A percentile compares a stretch with the other conserved stretches of the same genome.
These are phyloP conservation scores for Oryzias woworae DNA, from an alignment of 2,113 vertebrate genomes.

Conservation along the genomic window DNA sequence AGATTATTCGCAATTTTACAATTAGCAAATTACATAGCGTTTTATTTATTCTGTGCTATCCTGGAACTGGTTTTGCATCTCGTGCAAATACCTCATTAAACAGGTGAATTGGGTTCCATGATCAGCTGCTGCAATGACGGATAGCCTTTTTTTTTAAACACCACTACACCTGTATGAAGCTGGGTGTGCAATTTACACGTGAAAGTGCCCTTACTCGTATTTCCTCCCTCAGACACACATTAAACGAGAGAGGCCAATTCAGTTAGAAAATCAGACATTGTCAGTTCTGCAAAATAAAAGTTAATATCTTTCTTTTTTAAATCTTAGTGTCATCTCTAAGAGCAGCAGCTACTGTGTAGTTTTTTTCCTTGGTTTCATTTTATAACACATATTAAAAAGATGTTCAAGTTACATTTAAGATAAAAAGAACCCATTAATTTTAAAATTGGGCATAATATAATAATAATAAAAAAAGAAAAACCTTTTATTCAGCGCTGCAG, in stretches of 20 bases:
- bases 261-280: constrained; percentile 23
- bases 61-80: constrained; percentile 40
- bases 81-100: constrained; percentile 68
- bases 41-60: constrained; percentile 51
- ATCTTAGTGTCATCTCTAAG: neutral
- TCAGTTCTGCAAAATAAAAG: constrained; percentile 32
- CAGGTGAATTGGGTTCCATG: constrained; percentile 64
- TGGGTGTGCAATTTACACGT: neutral
- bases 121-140: constrained; percentile 47
- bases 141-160: constrained; percentile 28
- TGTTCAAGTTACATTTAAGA: neutral
- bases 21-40: constrained; percentile 61
- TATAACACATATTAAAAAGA: neutral
- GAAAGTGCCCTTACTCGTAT: constrained; percentile 1
- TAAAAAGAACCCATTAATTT: neutral
- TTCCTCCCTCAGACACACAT: constrained; percentile 26
- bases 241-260: neutral
- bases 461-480: neutral
- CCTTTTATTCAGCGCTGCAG: neutral
- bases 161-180: constrained; percentile 7
- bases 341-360: neutral
- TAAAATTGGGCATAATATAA: neutral
- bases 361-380: constrained; percentile 2
- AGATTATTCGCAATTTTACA: constrained; percentile 48
- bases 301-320: constrained; percentile 16